Evolutionary conservation across 2,888 invertebrate species (phyloP).

Genomic region (Galerucella calmariensis): DNA sequence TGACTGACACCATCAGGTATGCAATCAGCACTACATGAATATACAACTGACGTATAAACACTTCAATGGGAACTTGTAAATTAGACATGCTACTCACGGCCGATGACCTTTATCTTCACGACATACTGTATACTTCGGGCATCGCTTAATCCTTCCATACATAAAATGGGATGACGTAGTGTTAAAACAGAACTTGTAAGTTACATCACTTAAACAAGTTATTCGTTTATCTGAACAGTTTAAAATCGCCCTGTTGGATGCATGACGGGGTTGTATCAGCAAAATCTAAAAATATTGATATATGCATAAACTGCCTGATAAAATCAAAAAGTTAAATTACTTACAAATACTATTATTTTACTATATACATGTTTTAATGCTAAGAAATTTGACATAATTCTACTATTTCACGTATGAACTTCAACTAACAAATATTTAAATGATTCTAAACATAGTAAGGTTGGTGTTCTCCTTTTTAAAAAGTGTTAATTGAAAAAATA

Average conservation of each 20-base stretch:
- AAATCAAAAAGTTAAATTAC: neutral
- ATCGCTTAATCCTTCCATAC: slow-evolving; percentile 33
- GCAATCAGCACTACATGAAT: neutral
- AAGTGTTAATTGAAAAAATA: slow-evolving; percentile 8
- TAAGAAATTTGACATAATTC: neutral
- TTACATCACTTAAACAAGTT: slow-evolving; percentile 35
- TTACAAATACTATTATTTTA: neutral
- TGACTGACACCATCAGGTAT: no score
- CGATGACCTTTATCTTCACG: slow-evolving; percentile 32
- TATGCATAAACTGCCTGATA: neutral
- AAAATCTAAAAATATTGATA: slow-evolving; percentile 25
- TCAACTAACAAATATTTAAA: neutral
- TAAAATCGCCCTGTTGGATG: slow-evolving; percentile 3
- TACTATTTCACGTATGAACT: neutral
- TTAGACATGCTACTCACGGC: slow-evolving; percentile 31
- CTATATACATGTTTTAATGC: no score
- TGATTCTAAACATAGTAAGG: neutral
- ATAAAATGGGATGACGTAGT: slow-evolving; percentile 11
- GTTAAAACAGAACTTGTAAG: slow-evolving; percentile 40
- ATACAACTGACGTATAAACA: neutral
- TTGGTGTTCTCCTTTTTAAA: neutral
- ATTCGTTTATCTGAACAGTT: slow-evolving; percentile 37
- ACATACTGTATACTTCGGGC: slow-evolving; percentile 41
- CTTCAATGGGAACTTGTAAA: no score
- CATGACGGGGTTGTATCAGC: slow-evolving; percentile 10